Base-by-base conservation (phyloP, 2,888 invertebrate species). In the Apotomis turbidana region DNA sequence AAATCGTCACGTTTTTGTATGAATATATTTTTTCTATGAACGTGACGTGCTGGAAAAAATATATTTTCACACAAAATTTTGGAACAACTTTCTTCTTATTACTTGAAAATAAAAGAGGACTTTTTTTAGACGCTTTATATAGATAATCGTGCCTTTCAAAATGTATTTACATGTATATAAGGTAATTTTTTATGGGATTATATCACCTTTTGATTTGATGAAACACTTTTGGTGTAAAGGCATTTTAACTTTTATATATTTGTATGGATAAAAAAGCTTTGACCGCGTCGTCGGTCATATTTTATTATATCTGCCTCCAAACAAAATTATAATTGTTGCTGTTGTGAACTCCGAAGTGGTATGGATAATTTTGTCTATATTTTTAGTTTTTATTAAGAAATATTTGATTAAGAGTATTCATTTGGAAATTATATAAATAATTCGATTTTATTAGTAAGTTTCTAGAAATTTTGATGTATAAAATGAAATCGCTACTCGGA, bases 311-410 rank as follows among this genome's bases (percentile, higher is more conserved):
- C 8, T 9, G 49, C 9, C 41, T 6, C 41, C 3, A 49, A 10
- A 49, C 49, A 9, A 44, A 44, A 44, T 44, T 44, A 44, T 27
- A 27, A 27, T 49, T 9, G 49, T 49, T 10, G 9, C 49, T 4
- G 49, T 49, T 38, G 1, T 52, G 6, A 52, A 6, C 8, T 36
- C 52, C 15, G 38, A 10, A 54, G 61, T 54, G 54, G 15, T 54
- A 44, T 10, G 36, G 49, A 49, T 44, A 55, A 54, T 54, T 55
- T 64, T 55, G 46, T 44, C 5, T 66, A 41, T 64, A 59, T 13
- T 41, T 66, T 66, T 36, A 66, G 66, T 66, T 66, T 15, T 66
- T 44, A 27, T 41, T 66, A 66, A 66, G 66, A 57, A 27, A 57
- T 66, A 66, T 66, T 66, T 46, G 55, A 66, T 66, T 66, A 55